Evolutionary conservation across 2,113 vertebrate species (phyloP).

Genomic region (Ia io): DNA sequence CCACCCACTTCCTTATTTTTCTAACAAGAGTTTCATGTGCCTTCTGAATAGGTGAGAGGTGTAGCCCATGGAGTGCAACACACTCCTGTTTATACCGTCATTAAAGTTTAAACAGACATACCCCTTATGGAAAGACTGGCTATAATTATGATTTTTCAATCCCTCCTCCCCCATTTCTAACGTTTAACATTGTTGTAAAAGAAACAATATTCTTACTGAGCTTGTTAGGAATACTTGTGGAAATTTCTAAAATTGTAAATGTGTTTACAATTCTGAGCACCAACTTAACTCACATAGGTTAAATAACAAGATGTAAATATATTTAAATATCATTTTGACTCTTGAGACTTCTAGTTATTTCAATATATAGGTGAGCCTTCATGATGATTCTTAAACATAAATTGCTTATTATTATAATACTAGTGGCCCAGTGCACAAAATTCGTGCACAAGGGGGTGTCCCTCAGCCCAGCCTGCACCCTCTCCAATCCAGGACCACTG

Average conservation of each 20-base stretch:
- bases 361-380: background rate
- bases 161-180: background rate
- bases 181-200: constrained; percentile 30
- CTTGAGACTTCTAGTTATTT: background rate
- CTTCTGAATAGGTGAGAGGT: constrained; percentile 42
- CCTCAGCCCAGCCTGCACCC: no score
- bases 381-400: background rate
- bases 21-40: background rate
- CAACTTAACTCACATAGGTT: background rate
- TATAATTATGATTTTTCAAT: constrained; percentile 20
- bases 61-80: background rate
- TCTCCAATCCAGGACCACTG: no score
- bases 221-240: constrained; percentile 32
- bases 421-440: no score
- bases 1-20: constrained; percentile 12
- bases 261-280: background rate
- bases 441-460: no score
- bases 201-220: constrained; percentile 27
- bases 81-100: background rate
- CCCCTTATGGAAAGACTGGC: background rate
- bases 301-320: background rate
- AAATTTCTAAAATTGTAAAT: constrained; percentile 43
- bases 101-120: constrained; percentile 56
- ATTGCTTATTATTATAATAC: background rate
- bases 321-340: background rate